phyloP scores from a whole-genome alignment of 2,797 vertebrate species.

The Pelobates cultripes region DNA sequence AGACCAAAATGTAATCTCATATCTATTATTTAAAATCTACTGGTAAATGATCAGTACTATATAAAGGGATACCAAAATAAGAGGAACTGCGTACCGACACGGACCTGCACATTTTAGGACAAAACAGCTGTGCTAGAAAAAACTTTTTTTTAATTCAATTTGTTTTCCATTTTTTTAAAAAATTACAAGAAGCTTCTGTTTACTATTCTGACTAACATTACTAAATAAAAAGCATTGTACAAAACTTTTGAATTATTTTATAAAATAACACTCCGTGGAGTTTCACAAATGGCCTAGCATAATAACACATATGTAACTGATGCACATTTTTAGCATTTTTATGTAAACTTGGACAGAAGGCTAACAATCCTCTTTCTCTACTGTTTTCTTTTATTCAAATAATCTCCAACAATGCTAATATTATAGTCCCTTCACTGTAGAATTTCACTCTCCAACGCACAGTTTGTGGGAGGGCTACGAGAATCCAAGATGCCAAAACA shows the following conservation, averaged over 20 bases:
- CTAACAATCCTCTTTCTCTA: constrained; percentile 41
- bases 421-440: constrained; percentile 15
- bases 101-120: too few species aligned
- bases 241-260: background rate
- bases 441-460: constrained; percentile 49
- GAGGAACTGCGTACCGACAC: too few species aligned
- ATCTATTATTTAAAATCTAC: too few species aligned
- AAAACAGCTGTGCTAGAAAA: too few species aligned
- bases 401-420: constrained; percentile 41
- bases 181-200: too few species aligned
- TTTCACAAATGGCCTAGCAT: constrained; percentile 7
- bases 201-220: too few species aligned
- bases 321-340: constrained; percentile 46
- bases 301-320: constrained; percentile 19
- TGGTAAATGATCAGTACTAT: too few species aligned
- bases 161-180: too few species aligned
- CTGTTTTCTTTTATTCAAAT: constrained; percentile 19
- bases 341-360: constrained; percentile 38
- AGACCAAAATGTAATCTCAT: too few species aligned
- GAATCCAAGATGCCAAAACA: constrained; percentile 18
- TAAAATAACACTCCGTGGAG: background rate
- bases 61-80: too few species aligned
- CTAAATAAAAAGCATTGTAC: background rate
- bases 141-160: too few species aligned
- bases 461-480: constrained; percentile 38